Evolutionary conservation across 2,113 vertebrate genomes (phyloP), one percentile per base, ranked within the genome.

Genomic region (Brachypodius melanocephalos): DNA sequence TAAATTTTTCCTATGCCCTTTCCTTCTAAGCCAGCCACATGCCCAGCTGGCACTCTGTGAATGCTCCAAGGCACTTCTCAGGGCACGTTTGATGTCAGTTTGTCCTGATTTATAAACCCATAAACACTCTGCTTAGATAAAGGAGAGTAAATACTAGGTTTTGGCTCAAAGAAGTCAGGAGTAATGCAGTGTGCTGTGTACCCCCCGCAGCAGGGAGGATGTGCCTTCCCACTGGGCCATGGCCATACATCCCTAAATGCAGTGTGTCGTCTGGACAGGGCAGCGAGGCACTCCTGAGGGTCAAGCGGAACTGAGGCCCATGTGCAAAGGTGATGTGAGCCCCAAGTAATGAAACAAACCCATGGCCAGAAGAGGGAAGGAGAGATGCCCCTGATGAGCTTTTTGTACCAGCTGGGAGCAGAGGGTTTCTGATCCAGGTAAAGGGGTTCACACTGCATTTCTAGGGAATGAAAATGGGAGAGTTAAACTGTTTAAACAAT

Each of bases 341-440:
- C 95, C 55, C 96, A 88, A 93, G 93, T 98, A 98, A 97, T 96
- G 89, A 98, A 98, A 94, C 90, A 82, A 61, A 88, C 62, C n/a
- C 52, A 38, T 31, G 34, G 55, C 34, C 5, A 24, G 32, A n/a
- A 49, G 73, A 24, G 21, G 25, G 57, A 65, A 43, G 26, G 67
- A 79, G 17, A 63, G 55, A 46, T 61, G 34, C 26, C 52, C 52
- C 49, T 73, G 34, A 34, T 15, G 59, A 82, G 25, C 31, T 61
- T 24, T 25, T 34, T 67, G 51, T 52, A 67, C n/a, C 22, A 48
- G 46, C 61, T 48, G 52, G 46, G 49, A 69, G 43, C 32, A 66
- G 63, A 84, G 34, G 52, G 28, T 24, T 4, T 9, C 43, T 22
- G 12, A 55, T 69, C 32, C 3, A 34, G 12, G 38, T 46, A 51